phyloP scores from a whole-genome alignment of 2,888 invertebrate genomes.

The Mongoloraphidia duomilia region DNA sequence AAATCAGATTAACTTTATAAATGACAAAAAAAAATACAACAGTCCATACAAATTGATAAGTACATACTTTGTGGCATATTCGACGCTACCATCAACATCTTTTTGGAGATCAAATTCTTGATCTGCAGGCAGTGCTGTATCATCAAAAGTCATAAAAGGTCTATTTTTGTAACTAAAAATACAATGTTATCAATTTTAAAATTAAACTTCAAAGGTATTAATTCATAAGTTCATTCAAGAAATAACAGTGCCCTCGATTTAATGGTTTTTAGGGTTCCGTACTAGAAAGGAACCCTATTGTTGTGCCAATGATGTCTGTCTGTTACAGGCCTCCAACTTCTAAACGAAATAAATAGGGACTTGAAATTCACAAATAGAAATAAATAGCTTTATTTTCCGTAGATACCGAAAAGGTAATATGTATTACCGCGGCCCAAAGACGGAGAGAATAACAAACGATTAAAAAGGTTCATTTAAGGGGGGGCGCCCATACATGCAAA shows the following conservation, averaged over 20 bases:
- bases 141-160: conserved; percentile 90
- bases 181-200: conserved; percentile 6
- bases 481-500: too few species aligned
- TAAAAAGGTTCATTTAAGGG: too few species aligned
- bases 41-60: conserved; percentile 1
- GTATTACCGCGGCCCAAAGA: too few species aligned
- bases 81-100: conserved; percentile 64
- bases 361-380: too few species aligned
- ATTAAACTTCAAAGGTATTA: neutral
- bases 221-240: neutral
- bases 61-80: conserved; percentile 80
- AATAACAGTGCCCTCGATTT: neutral
- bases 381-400: too few species aligned
- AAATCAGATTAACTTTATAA: conserved; percentile 9
- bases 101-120: conserved; percentile 79
- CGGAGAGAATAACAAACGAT: too few species aligned
- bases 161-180: conserved; percentile 74
- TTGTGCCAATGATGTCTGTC: too few species aligned
- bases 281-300: too few species aligned
- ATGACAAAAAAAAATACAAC: conserved; percentile 5
- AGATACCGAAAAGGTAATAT: too few species aligned
- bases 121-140: conserved; percentile 56
- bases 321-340: too few species aligned
- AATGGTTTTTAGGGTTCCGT: too few species aligned
- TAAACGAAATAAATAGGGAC: too few species aligned